Conservation (phyloP, 1,140 invertebrate species). For the Sipha flava region DNA sequence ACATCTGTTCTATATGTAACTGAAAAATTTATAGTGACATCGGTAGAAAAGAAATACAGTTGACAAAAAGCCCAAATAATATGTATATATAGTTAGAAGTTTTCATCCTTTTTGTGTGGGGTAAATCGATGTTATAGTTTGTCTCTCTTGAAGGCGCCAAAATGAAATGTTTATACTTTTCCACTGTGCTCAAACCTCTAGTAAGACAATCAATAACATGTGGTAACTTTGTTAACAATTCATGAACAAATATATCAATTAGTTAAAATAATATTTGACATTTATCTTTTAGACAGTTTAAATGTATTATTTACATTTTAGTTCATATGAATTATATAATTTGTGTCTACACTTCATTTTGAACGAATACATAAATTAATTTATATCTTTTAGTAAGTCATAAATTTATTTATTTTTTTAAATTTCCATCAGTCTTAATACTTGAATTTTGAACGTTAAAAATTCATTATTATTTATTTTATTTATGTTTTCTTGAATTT, state of each 20-base stretch:
- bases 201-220: not conserved
- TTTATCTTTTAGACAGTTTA: not conserved
- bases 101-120: not conserved
- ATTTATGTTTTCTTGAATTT: too few species aligned
- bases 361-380: too few species aligned
- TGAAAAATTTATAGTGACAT: not conserved
- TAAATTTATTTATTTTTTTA: too few species aligned
- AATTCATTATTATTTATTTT: too few species aligned
- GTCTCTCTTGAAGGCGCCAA: not conserved
- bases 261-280: not conserved
- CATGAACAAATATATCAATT: not conserved
- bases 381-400: too few species aligned
- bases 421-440: too few species aligned
- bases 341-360: too few species aligned
- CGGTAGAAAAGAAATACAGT: not conserved
- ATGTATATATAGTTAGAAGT: not conserved
- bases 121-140: conserved; percentile 7
- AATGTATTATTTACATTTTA: too few species aligned
- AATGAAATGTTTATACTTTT: not conserved
- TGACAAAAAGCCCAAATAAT: conserved; percentile 4
- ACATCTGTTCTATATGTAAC: not conserved
- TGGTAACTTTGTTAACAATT: not conserved
- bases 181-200: not conserved
- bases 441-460: too few species aligned
- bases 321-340: too few species aligned